phyloP scores from a whole-genome alignment of 2,888 invertebrate species.

The Ametastegia equiseti region DNA sequence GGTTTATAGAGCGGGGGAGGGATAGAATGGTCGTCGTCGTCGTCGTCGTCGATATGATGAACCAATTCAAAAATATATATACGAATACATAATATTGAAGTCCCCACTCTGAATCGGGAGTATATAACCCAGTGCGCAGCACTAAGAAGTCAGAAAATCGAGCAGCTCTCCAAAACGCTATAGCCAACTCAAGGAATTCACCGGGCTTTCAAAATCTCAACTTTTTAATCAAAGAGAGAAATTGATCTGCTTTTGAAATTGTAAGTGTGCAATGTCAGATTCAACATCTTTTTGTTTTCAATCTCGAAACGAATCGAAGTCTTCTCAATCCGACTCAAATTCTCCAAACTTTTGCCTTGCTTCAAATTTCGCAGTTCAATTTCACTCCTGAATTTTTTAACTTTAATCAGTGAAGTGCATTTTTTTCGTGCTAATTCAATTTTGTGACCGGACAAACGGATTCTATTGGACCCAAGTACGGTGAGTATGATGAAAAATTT shows the following conservation, averaged over 20 bases:
- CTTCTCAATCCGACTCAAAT: background rate
- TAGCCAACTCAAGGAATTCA: background rate
- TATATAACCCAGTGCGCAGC: slow-evolving; percentile 1
- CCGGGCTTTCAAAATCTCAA: background rate
- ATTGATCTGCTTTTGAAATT: background rate
- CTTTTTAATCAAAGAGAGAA: background rate
- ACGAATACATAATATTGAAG: background rate
- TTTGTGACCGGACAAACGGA: background rate
- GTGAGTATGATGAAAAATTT: too few relatives aligned
- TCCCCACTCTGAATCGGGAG: background rate
- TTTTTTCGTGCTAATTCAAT: background rate
- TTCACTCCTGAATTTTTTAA: background rate
- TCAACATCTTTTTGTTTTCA: background rate
- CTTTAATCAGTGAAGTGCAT: background rate
- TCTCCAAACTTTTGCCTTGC: background rate
- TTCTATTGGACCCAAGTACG: background rate
- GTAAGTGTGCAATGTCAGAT: background rate
- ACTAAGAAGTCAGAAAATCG: background rate
- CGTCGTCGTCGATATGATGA: background rate
- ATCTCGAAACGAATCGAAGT: background rate
- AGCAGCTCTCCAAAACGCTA: background rate
- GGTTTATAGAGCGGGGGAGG: slow-evolving; percentile 6
- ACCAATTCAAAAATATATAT: slow-evolving; percentile 3
- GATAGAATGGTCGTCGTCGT: background rate
- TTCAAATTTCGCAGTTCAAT: background rate